Percentiles rank a stretch among this genome's conserved stretches.
Evolutionary conservation across 2,797 vertebrate species (phyloP).

Genomic region (Spondyliosoma cantharus): DNA sequence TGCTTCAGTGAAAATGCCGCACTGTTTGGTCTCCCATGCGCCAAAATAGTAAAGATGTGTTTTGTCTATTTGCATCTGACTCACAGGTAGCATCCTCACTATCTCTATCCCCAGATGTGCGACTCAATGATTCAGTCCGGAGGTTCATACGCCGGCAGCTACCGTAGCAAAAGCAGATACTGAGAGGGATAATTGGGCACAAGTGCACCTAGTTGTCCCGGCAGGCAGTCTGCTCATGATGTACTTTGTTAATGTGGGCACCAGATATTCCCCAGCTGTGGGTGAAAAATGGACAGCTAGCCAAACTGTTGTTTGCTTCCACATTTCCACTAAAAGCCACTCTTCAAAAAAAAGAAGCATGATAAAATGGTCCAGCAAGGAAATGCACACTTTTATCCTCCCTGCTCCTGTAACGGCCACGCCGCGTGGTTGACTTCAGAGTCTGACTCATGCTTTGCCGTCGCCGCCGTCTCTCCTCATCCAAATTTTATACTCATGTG

Average conservation of each 20-base stretch:
- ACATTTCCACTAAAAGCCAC: constrained; percentile 48
- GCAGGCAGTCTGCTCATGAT: constrained; percentile 52
- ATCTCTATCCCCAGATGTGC: constrained; percentile 44
- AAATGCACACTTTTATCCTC: constrained; percentile 42
- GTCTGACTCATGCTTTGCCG: constrained; percentile 31
- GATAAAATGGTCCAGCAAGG: constrained; percentile 31
- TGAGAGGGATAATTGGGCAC: constrained; percentile 74
- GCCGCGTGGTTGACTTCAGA: constrained; percentile 42
- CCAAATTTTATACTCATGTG: constrained; percentile 7
- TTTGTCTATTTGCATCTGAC: constrained; percentile 33
- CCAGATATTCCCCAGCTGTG: constrained; percentile 41
- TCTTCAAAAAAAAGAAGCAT: constrained; percentile 37
- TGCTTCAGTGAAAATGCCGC: constrained; percentile 19
- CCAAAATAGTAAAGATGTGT: constrained; percentile 6
- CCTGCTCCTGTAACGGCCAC: constrained; percentile 19
- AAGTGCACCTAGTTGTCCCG: constrained; percentile 66
- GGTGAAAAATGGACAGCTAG: constrained; percentile 33
- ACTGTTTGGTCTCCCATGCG: not conserved
- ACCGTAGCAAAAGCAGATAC: constrained; percentile 53
- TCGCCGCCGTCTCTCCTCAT: constrained; percentile 12
- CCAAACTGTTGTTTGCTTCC: constrained; percentile 66
- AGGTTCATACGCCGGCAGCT: constrained; percentile 56
- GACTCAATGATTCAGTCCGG: constrained; percentile 53
- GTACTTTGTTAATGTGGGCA: constrained; percentile 53
- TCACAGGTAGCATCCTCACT: constrained; percentile 43